Conservation (phyloP, 2,888 invertebrate species). For the Drosophila gaucha region DNA sequence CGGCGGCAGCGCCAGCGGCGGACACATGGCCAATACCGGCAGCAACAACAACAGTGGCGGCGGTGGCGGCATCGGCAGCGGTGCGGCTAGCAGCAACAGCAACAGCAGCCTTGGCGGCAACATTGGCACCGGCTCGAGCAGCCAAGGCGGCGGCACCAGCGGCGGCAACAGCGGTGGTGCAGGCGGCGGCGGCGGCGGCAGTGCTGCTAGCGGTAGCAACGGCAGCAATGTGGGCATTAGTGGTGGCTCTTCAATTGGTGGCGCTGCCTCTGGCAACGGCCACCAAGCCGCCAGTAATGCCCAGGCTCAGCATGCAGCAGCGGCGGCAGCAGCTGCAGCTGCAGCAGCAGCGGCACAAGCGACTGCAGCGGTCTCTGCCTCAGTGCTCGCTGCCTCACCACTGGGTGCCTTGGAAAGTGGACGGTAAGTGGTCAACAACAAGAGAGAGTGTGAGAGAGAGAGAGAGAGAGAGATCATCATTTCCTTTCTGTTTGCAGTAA, state of each 20-base stretch:
- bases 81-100: slow-evolving; percentile 32
- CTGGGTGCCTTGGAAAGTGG: slow-evolving; percentile 88
- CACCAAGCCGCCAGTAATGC: slow-evolving; percentile 43
- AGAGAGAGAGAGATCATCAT: too few species aligned
- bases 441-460: too few species aligned
- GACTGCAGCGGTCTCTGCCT: slow-evolving; percentile 47
- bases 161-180: slow-evolving; percentile 44
- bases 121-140: slow-evolving; percentile 22
- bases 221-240: slow-evolving; percentile 37
- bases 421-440: slow-evolving; percentile 67
- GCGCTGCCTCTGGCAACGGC: slow-evolving; percentile 47
- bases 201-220: slow-evolving; percentile 43
- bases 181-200: slow-evolving; percentile 41
- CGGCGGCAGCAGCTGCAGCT: slow-evolving; percentile 40
- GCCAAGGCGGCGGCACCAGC: slow-evolving; percentile 39
- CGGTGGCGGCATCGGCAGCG: slow-evolving; percentile 40
- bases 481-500: slow-evolving; percentile 68
- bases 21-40: slow-evolving; percentile 37
- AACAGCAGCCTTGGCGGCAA: slow-evolving; percentile 34
- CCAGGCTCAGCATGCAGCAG: slow-evolving; percentile 52
- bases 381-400: slow-evolving; percentile 79
- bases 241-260: slow-evolving; percentile 32
- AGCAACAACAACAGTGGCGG: slow-evolving; percentile 57
- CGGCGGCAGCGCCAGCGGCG: slow-evolving; percentile 46
- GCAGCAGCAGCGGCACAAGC: slow-evolving; percentile 60